Percentiles rank a stretch among this genome's conserved stretches.
These are phyloP conservation scores for Kradibia gibbosae DNA, from an alignment of 1,140 invertebrate genomes.

Conservation along the genomic window DNA sequence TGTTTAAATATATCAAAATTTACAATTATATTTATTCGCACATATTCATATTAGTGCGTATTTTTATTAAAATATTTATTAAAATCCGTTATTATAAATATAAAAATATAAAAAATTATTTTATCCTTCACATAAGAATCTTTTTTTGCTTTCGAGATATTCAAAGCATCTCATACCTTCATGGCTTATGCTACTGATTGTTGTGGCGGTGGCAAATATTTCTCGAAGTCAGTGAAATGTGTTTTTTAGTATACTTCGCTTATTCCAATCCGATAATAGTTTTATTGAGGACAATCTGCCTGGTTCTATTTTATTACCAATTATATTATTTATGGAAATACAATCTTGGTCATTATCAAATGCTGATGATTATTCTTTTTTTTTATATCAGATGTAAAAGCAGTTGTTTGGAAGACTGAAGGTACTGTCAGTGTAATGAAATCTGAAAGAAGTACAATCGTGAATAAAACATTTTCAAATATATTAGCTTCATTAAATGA, in stretches of 20 bases:
- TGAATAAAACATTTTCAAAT: neutral
- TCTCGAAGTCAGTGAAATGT: conserved; percentile 78
- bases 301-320: conserved; percentile 41
- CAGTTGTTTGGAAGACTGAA: conserved; percentile 82
- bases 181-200: conserved; percentile 71
- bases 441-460: conserved; percentile 69
- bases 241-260: conserved; percentile 64
- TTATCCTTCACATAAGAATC: too few relatives aligned
- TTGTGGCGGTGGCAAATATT: conserved; percentile 79
- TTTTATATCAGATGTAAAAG: conserved; percentile 78
- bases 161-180: neutral
- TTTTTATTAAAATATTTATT: too few relatives aligned
- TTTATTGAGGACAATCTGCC: neutral
- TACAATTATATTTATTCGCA: too few relatives aligned
- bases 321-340: conserved; percentile 61
- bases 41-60: too few relatives aligned
- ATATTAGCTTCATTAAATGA: too few relatives aligned
- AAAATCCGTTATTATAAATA: too few relatives aligned
- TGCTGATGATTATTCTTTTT: conserved; percentile 55
- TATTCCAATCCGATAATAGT: conserved; percentile 24
- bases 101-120: too few relatives aligned
- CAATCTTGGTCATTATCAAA: conserved; percentile 53
- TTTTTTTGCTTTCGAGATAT: too few relatives aligned
- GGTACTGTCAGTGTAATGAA: conserved; percentile 78
- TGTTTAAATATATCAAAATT: too few relatives aligned